Evolutionary conservation across 2,797 vertebrate genomes (phyloP).

Genomic region (Hyperoplus immaculatus): DNA sequence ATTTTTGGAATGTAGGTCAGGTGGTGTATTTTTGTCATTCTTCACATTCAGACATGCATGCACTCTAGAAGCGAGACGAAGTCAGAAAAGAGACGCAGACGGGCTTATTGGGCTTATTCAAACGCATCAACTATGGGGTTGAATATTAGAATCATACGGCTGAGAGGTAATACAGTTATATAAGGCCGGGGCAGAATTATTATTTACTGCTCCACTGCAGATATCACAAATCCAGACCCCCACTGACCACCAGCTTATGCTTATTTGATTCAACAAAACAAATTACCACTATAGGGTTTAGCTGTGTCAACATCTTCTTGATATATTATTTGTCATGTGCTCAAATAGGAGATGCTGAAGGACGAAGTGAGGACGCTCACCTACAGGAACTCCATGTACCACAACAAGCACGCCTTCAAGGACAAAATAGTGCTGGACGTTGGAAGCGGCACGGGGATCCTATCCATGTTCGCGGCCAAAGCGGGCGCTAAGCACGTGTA

Average conservation of each 20-base stretch:
- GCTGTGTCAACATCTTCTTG: conserved; percentile 7
- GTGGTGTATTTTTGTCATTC: conserved; percentile 55
- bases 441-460: conserved; percentile 97
- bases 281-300: neutral
- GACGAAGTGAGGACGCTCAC: conserved; percentile 98
- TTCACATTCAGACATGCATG: conserved; percentile 31
- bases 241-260: neutral
- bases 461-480: conserved; percentile 99
- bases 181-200: conserved; percentile 39
- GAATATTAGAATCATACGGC: conserved; percentile 22
- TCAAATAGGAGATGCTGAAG: conserved; percentile 98
- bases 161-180: conserved; percentile 24
- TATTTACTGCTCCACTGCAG: conserved; percentile 6
- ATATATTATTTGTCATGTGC: conserved; percentile 59
- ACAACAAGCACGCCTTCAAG: conserved; percentile 99
- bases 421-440: conserved; percentile 97
- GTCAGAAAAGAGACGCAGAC: conserved; percentile 24
- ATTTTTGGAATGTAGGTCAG: conserved; percentile 76
- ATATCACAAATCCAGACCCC: conserved; percentile 21
- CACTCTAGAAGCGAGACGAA: neutral
- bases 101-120: conserved; percentile 37
- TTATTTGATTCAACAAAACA: conserved; percentile 18
- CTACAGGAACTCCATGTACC: conserved; percentile 99
- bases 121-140: conserved; percentile 40
- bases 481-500: conserved; percentile 98